A percentile compares a stretch with the other conserved stretches of the same genome.
phyloP scores from a whole-genome alignment of 1,140 invertebrate species.

The Gerris buenoi region DNA sequence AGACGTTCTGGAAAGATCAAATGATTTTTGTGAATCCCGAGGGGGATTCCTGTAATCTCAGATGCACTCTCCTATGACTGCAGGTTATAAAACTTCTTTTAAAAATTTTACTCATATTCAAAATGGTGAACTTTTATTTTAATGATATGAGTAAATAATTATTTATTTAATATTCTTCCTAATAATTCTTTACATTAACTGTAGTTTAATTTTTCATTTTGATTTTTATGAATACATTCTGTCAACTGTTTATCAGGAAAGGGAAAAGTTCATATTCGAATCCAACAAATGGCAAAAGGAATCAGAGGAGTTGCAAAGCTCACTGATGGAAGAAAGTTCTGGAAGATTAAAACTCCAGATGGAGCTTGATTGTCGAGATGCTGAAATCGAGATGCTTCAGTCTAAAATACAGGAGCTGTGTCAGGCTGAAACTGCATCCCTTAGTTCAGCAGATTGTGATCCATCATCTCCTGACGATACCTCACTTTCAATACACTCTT shows the following conservation, averaged over 20 bases:
- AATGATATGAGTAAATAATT: too few relatives aligned
- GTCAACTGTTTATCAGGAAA: constrained; percentile 42
- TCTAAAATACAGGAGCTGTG: constrained; percentile 59
- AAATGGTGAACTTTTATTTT: too few relatives aligned
- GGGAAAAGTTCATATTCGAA: constrained; percentile 82
- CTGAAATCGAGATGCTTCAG: constrained; percentile 82
- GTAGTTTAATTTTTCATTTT: too few relatives aligned
- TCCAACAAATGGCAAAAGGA: constrained; percentile 69
- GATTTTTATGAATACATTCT: too few relatives aligned
- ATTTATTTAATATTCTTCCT: too few relatives aligned
- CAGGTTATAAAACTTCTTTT: too few relatives aligned
- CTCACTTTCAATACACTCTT: background rate
- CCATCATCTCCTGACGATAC: constrained; percentile 61
- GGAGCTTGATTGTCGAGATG: constrained; percentile 92
- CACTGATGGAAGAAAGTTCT: constrained; percentile 50
- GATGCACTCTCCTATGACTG: too few relatives aligned
- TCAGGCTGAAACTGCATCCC: constrained; percentile 66
- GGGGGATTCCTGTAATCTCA: too few relatives aligned
- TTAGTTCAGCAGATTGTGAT: constrained; percentile 77
- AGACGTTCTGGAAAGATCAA: too few relatives aligned
- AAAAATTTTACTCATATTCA: too few relatives aligned
- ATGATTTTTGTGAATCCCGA: too few relatives aligned
- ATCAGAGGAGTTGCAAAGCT: constrained; percentile 63
- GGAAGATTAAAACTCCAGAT: constrained; percentile 67
- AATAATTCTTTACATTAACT: too few relatives aligned